Conservation (phyloP, 2,888 invertebrate species). For the Campoplex nolae region DNA sequence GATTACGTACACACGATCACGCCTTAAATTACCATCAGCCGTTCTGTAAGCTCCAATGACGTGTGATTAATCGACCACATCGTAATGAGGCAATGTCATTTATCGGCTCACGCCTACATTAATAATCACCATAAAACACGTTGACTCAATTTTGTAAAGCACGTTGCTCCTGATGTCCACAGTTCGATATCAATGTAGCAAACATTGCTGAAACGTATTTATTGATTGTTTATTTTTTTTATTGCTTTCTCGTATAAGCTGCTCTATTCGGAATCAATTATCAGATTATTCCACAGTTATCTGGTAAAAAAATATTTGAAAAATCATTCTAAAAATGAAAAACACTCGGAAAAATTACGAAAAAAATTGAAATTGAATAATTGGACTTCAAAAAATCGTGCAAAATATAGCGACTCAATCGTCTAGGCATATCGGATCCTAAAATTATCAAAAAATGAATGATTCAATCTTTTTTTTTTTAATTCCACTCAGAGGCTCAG, state of each 20-base stretch:
- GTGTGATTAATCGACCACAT: constrained; percentile 26
- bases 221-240: not conserved
- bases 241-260: not conserved
- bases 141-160: constrained; percentile 1
- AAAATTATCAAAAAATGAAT: too few species aligned
- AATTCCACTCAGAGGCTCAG: not conserved
- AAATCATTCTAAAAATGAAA: not conserved
- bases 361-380: not conserved
- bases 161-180: not conserved
- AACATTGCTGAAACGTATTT: not conserved
- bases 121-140: constrained; percentile 22
- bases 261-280: not conserved
- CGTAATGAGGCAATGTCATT: constrained; percentile 11
- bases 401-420: not conserved
- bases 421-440: too few species aligned
- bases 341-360: not conserved
- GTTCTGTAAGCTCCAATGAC: constrained; percentile 17
- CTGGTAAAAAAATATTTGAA: not conserved
- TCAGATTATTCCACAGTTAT: not conserved
- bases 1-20: constrained; percentile 36
- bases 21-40: constrained; percentile 32
- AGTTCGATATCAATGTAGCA: constrained; percentile 17
- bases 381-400: not conserved
- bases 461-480: too few species aligned
- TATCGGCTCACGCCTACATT: not conserved